Conservation (phyloP, 2,888 invertebrate genomes). For the Microctonus aethiopoides region DNA sequence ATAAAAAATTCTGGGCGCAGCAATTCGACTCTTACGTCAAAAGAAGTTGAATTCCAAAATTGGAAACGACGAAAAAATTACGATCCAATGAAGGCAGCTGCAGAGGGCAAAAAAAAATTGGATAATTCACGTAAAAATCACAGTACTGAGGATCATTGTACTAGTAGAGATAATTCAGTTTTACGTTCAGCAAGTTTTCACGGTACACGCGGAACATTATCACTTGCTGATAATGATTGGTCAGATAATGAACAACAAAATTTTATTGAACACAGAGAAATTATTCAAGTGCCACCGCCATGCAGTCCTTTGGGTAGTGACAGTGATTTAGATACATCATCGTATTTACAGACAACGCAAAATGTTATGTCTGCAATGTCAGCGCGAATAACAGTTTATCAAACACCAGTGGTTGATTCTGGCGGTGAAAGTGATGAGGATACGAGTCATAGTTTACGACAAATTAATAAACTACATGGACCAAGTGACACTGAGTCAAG, state of each 20-base stretch:
- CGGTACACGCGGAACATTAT: conserved; percentile 61
- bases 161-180: conserved; percentile 62
- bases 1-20: conserved; percentile 74
- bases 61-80: conserved; percentile 97
- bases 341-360: conserved; percentile 67
- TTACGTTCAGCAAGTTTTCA: conserved; percentile 69
- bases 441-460: conserved; percentile 57
- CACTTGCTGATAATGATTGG: conserved; percentile 56
- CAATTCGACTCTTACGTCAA: conserved; percentile 78
- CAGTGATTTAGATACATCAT: conserved; percentile 67
- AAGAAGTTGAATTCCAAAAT: conserved; percentile 90
- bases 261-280: conserved; percentile 40
- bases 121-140: conserved; percentile 59
- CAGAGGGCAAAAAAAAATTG: conserved; percentile 79
- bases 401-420: conserved; percentile 59
- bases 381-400: conserved; percentile 56
- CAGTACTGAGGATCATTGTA: conserved; percentile 55
- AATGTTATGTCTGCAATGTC: conserved; percentile 71
- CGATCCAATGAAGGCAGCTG: conserved; percentile 94
- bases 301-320: conserved; percentile 59
- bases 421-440: conserved; percentile 66
- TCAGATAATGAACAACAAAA: conserved; percentile 55
- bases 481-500: conserved; percentile 58
- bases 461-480: conserved; percentile 48
- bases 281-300: conserved; percentile 51